These are phyloP conservation scores for Amphimallon solstitiale DNA, from an alignment of 2,888 invertebrate species.

Conservation along the genomic window DNA sequence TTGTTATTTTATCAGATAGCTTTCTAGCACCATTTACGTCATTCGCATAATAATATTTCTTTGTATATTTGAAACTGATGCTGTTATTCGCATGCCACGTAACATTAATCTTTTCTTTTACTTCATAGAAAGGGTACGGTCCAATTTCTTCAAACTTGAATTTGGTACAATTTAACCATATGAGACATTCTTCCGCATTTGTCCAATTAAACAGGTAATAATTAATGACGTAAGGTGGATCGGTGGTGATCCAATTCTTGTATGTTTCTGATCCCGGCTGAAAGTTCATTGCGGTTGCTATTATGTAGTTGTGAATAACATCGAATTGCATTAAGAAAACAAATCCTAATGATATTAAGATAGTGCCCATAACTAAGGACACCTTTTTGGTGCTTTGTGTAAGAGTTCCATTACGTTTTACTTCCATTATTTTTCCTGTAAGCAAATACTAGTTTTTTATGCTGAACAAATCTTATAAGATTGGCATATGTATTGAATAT, in stretches of 20 bases:
- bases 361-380: conserved; percentile 52
- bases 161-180: conserved; percentile 67
- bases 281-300: conserved; percentile 40
- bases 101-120: conserved; percentile 78
- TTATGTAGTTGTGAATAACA: conserved; percentile 42
- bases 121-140: conserved; percentile 74
- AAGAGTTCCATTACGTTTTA: conserved; percentile 40
- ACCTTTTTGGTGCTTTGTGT: conserved; percentile 43
- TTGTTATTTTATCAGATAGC: conserved; percentile 75
- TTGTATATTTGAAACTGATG: conserved; percentile 75
- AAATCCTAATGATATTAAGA: conserved; percentile 53
- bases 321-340: conserved; percentile 51
- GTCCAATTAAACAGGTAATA: conserved; percentile 61
- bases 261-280: conserved; percentile 51
- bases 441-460: too few relatives aligned
- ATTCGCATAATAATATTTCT: conserved; percentile 75
- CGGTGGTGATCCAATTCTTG: conserved; percentile 57
- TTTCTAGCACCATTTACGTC: conserved; percentile 73
- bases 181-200: conserved; percentile 66
- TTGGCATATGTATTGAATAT: too few relatives aligned
- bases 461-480: too few relatives aligned
- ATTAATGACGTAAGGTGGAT: conserved; percentile 57
- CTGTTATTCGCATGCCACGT: conserved; percentile 75
- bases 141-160: conserved; percentile 69
- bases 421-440: conserved; percentile 29